Percentiles rank a stretch among this genome's conserved stretches.
These are phyloP conservation scores for Poeciliopsis occidentalis DNA, from an alignment of 2,113 vertebrate genomes.

Conservation along the genomic window DNA sequence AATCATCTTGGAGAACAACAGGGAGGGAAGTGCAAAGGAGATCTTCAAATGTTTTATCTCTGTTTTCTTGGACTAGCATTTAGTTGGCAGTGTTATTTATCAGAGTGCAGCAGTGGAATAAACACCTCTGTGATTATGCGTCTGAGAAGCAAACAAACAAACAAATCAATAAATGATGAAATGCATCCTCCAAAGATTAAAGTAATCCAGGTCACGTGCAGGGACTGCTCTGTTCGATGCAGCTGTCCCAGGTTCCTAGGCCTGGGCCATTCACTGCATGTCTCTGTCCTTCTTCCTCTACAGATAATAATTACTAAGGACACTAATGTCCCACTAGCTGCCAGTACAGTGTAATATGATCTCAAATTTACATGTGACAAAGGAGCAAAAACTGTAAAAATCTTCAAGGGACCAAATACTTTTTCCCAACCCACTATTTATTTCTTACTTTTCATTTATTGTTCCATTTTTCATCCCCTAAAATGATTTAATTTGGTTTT, in stretches of 20 bases:
- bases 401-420: neutral
- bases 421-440: neutral
- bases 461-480: neutral
- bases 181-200: neutral
- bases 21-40: constrained; percentile 29
- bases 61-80: constrained; percentile 34
- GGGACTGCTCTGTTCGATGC: no score
- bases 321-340: no score
- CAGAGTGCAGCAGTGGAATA: constrained; percentile 2
- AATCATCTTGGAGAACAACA: constrained; percentile 41
- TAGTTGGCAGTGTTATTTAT: constrained; percentile 22
- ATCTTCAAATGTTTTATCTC: constrained; percentile 4
- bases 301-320: no score
- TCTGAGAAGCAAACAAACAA: no score
- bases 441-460: neutral
- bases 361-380: no score
- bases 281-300: no score
- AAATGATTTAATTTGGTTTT: neutral
- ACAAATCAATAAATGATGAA: no score
- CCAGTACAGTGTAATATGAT: no score
- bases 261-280: no score
- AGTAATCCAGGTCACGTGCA: neutral
- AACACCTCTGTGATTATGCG: neutral
- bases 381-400: neutral
- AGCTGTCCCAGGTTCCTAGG: no score